Base-by-base conservation (phyloP, 2,888 invertebrate genomes). In the Acholoe squamosa region DNA sequence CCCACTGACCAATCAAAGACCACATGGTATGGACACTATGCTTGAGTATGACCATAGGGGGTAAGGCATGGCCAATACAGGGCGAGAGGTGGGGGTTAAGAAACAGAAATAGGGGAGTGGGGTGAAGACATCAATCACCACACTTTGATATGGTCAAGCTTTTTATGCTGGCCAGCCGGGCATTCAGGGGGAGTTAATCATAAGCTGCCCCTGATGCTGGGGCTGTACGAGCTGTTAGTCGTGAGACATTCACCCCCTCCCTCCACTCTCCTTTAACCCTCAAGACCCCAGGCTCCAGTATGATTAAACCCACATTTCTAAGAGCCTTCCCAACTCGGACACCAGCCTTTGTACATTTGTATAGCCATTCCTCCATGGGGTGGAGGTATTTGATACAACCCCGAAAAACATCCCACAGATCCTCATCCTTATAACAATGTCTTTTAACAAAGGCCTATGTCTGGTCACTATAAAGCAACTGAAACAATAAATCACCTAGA, bases 211-310 rank as follows among this genome's bases (percentile, higher is more conserved):
- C 22, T 61, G 61, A 61, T 76, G 76, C 76, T 76, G 76, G 28
- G 76, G 76, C 76, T 76, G 76, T 31, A 16, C 28, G 76, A 25
- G 76, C 31, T 76, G 76, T 76, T 25, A 76, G 76, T 76, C 28
- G 19, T 76, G 76, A 76, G 76, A 76, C 76, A 76, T 31, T 76
- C 80, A 80, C 34, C 80, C 80, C 80, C 80, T 14, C 80, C 43
- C 80, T 19, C 80, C 33, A 0, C 80, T 5, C 80, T 5, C 80
- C 34, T 25, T n/a, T 5, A 31, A 34, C 34, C 16, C 10, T 31
- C 25, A 25, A 19, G 25, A 14, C 76, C 76, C 31, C 3, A 76
- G 25, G 76, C 76, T 28, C n/a, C 61, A 61, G 61, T 3, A n/a
- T 61, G 61, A 61, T 61, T n/a, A 61, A 61, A 61, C 61, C 5